phyloP scores from a whole-genome alignment of 2,113 vertebrate genomes.

The Tachysurus vachellii region DNA sequence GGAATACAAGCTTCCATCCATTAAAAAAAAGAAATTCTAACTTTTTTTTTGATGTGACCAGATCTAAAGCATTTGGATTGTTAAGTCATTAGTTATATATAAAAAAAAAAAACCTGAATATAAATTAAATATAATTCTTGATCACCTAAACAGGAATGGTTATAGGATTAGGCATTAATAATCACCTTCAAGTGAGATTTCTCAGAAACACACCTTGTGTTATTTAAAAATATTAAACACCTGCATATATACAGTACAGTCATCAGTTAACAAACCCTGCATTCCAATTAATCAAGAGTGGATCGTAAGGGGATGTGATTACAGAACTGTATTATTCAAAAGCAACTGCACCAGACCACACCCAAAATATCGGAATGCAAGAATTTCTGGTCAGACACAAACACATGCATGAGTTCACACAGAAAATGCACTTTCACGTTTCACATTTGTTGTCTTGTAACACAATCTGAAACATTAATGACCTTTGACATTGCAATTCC shows the following conservation, averaged over 20 bases:
- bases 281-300: not conserved
- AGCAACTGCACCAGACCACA: constrained; percentile 14
- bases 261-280: not conserved
- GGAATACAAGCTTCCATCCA: constrained; percentile 11
- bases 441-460: constrained; percentile 4
- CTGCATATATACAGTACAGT: constrained; percentile 38
- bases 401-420: not conserved
- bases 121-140: constrained; percentile 20
- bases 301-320: not conserved
- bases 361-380: constrained; percentile 43
- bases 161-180: not conserved
- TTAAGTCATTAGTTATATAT: not conserved
- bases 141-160: constrained; percentile 43
- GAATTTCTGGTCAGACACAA: constrained; percentile 15
- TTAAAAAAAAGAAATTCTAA: not conserved
- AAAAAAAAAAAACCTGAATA: not conserved
- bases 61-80: constrained; percentile 20
- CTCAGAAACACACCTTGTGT: not conserved
- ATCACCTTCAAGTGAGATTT: constrained; percentile 20
- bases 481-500: constrained; percentile 10
- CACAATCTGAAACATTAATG: constrained; percentile 24
- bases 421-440: not conserved
- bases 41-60: not conserved
- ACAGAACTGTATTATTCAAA: not conserved
- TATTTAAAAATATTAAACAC: constrained; percentile 22